Evolutionary conservation across 2,888 invertebrate genomes (phyloP), one percentile per base, ranked within the genome.

Genomic region (Conchocele bisecta): DNA sequence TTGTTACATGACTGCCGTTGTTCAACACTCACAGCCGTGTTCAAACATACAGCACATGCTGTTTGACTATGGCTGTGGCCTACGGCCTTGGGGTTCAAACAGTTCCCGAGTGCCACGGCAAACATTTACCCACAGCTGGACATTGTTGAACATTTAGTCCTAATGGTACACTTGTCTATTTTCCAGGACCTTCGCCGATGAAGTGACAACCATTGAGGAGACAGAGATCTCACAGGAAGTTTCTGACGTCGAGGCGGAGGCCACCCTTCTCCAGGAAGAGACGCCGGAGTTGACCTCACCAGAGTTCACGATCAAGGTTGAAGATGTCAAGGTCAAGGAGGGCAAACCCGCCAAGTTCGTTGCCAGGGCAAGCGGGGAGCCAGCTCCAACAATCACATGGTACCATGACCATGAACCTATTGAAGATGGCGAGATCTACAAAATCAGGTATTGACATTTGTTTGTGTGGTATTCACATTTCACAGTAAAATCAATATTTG

Each of bases 371-470:
- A 83, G 81, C 44, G 89, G 89, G 41, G 71, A 83, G 48, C 89
- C 89, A 24, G 60, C 60, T 24, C 89, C 89, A 42, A 70, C 68
- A 28, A 76, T 89, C 35, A 81, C 84, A 26, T 88, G 86, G 86
- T 82, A 82, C 61, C 84, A 83, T 72, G 83, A 88, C 56, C 82
- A 82, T 29, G 71, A 81, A 37, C 82, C 82, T 26, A 72, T 89
- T 31, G 96, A 97, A 88, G 97, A 98, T 48, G 93, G 94, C 0
- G 94, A 96, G 1, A 76, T 85, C 20, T 85, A 84, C 78, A 84
- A 80, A 75, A 79, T 86, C 53, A 78, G 75, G 61, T 75, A 67
- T 48, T n/a, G n/a, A n/a, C n/a, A n/a, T n/a, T n/a, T n/a, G 7
- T 48, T 31, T 39, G 33, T n/a, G 20, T 9, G 15, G 24, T 22